Base-by-base conservation (phyloP, 92 coral and sea anemone genomes). In the Ricordea florida region DNA sequence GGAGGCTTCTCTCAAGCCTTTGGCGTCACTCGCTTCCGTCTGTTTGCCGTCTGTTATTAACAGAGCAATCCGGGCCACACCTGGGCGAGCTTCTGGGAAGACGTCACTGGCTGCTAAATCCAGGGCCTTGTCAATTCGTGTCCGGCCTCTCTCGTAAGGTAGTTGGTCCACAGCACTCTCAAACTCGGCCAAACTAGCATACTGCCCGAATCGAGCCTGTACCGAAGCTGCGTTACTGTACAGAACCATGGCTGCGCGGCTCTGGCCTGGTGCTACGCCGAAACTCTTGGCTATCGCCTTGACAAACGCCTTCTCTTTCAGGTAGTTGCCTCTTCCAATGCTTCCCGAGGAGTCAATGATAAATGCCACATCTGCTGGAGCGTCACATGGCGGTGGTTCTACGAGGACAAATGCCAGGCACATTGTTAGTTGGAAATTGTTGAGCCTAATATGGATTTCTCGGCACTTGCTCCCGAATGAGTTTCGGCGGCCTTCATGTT, bases 361-460 rank as follows among this genome's bases (percentile, higher is more conserved):
- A 57, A 89, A 79, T 8, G 85, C 78, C 27, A 89, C 66, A 60
- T 84, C 89, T 41, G 64, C 83, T 2, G 75, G 60, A 37, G 56
- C 56, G 51, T 70, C 66, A 55, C 77, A 70, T 1, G 55, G 77
- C 38, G 10, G 64, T 17, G 77, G 77, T 37, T 38, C 77, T 70
- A 42, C 28, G 38, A 69, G 41, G 11, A 35, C 30, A 35, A 35
- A 35, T 35, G 24, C 55, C 5, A 14, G 24, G 5, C 55, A 35
- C 6, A 6, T 21, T n/a, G n/a, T n/a, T n/a, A n/a, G n/a, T n/a
- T n/a, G n/a, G n/a, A n/a, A n/a, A n/a, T n/a, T n/a, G n/a, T n/a
- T n/a, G n/a, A n/a, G n/a, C n/a, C n/a, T n/a, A n/a, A n/a, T n/a
- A n/a, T n/a, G n/a, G n/a, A n/a, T n/a, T n/a, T n/a, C n/a, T n/a